Percentiles rank a stretch among this genome's conserved stretches.
These are phyloP conservation scores for Campylorhamphus procurvoides DNA, from an alignment of 2,113 vertebrate genomes.

Conservation along the genomic window DNA sequence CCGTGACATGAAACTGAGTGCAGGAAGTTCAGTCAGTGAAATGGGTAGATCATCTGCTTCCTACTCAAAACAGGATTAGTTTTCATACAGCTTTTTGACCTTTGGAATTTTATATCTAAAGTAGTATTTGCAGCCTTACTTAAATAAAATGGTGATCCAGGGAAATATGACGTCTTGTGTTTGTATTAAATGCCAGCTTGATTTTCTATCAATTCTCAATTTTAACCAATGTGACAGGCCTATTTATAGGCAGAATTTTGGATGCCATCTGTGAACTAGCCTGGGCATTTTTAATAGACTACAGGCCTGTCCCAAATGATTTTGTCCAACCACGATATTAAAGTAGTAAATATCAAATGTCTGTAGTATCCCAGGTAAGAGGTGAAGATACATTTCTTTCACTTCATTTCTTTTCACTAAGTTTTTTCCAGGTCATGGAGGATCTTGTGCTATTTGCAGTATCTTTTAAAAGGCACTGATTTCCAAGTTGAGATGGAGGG, in stretches of 20 bases:
- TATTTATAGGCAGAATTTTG: neutral
- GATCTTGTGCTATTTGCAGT: neutral
- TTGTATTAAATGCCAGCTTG: neutral
- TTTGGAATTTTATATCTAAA: neutral
- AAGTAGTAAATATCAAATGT: neutral
- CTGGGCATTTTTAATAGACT: neutral
- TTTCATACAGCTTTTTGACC: neutral
- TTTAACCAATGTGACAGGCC: neutral
- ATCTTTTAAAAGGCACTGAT: neutral
- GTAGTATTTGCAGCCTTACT: neutral
- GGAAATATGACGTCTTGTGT: neutral
- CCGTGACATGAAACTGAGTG: fast-evolving
- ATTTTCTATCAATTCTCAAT: neutral
- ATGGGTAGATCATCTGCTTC: neutral
- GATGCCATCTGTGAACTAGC: neutral
- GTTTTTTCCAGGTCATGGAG: conserved; percentile 2
- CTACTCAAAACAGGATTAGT: neutral
- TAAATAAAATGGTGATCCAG: neutral
- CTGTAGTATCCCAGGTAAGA: neutral
- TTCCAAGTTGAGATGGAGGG: neutral
- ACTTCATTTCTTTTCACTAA: neutral
- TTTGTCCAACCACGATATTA: neutral
- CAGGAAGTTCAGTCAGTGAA: neutral
- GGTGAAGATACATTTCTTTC: neutral
- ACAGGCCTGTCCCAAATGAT: neutral